Percentiles rank a stretch among this genome's conserved stretches.
phyloP scores from a whole-genome alignment of 92 coral and sea anemone genomes.

The Parazoanthus darwini region DNA sequence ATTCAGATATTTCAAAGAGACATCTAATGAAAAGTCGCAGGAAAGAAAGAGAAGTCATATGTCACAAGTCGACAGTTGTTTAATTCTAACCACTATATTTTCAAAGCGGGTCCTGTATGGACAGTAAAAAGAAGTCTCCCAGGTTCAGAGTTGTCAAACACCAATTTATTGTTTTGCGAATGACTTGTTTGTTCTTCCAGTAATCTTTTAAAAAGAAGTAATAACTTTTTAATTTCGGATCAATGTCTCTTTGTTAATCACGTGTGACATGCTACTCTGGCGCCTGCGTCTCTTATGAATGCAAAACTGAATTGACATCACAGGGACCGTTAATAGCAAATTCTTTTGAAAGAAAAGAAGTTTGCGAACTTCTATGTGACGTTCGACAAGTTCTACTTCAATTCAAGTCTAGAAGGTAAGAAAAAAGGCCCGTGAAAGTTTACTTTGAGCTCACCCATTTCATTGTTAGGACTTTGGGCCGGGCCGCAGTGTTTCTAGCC shows the following conservation, averaged over 20 bases:
- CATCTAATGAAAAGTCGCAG: background rate
- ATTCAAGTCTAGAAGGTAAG: constrained; percentile 22
- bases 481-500: background rate
- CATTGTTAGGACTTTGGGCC: background rate
- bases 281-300: constrained; percentile 29
- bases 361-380: background rate
- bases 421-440: background rate
- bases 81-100: constrained; percentile 15
- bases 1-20: constrained; percentile 30
- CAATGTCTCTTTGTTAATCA: constrained; percentile 79
- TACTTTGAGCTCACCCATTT: background rate
- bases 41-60: constrained; percentile 5
- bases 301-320: constrained; percentile 16
- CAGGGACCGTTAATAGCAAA: constrained; percentile 34
- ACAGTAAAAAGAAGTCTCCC: constrained; percentile 2
- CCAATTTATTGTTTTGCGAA: constrained; percentile 46
- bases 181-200: constrained; percentile 73
- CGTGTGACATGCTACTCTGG: constrained; percentile 63
- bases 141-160: constrained; percentile 26
- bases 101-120: background rate
- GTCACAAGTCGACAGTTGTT: constrained; percentile 38
- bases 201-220: constrained; percentile 80
- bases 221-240: constrained; percentile 94
- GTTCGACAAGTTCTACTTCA: background rate
- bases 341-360: constrained; percentile 40